Evolutionary conservation across 1,140 invertebrate genomes (phyloP).

Genomic region (Zaprionus kolodkinae): DNA sequence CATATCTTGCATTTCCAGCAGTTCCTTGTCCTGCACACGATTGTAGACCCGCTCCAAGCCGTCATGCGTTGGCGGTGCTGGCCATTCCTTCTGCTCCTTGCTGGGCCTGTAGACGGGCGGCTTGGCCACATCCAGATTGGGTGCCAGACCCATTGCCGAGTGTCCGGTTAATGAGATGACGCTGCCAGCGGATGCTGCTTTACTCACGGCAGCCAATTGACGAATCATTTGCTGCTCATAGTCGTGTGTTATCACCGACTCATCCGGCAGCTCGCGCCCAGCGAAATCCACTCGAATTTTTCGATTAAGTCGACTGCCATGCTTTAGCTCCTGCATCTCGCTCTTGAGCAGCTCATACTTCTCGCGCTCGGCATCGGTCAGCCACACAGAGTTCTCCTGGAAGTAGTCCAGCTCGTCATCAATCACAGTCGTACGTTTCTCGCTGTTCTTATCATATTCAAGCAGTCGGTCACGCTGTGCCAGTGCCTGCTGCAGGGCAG

Average conservation of each 20-base stretch:
- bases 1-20: conserved; percentile 94
- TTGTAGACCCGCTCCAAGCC: conserved; percentile 75
- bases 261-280: conserved; percentile 86
- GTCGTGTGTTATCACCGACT: conserved; percentile 85
- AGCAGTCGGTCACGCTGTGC: conserved; percentile 92
- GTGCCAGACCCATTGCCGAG: conserved; percentile 46
- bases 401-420: conserved; percentile 98
- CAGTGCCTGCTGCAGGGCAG: conserved; percentile 88
- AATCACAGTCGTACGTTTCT: conserved; percentile 94
- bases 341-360: conserved; percentile 89
- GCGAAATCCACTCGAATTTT: conserved; percentile 94
- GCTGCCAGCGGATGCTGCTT: conserved; percentile 11
- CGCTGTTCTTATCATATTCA: conserved; percentile 94
- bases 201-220: conserved; percentile 76
- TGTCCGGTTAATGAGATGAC: conserved; percentile 42
- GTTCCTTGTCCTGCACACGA: conserved; percentile 92
- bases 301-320: conserved; percentile 88
- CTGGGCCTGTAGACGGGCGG: conserved; percentile 37
- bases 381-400: conserved; percentile 90
- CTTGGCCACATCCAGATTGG: conserved; percentile 54
- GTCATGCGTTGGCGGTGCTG: conserved; percentile 36
- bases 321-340: conserved; percentile 88
- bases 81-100: conserved; percentile 44
- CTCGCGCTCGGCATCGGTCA: conserved; percentile 89
- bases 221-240: conserved; percentile 85